Conservation (phyloP, 23 tunicate species). For the Styela clava region DNA sequence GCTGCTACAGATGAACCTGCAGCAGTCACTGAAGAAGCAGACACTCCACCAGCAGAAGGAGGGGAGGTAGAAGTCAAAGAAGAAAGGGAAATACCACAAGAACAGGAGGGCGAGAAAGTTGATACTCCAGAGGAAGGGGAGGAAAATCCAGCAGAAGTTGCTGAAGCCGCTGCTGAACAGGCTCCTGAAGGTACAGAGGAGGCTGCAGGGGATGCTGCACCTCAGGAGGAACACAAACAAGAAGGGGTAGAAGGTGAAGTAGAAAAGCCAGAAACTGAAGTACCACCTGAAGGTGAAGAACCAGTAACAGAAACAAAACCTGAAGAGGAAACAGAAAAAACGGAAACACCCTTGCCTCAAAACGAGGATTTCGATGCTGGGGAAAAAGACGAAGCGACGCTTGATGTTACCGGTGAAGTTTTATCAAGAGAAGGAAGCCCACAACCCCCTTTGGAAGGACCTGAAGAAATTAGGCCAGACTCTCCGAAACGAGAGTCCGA, state of each 20-base stretch:
- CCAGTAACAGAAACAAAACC: background rate
- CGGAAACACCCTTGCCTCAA: constrained; percentile 15
- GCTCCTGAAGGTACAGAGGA: constrained; percentile 10
- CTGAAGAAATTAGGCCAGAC: constrained; percentile 25
- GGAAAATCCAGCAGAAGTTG: background rate
- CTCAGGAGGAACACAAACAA: background rate
- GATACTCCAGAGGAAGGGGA: background rate
- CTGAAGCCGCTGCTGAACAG: background rate
- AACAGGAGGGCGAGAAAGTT: constrained; percentile 6
- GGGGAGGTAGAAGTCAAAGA: background rate
- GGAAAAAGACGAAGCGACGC: constrained; percentile 2
- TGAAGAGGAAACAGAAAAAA: background rate
- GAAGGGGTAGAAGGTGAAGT: background rate
- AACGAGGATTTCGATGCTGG: constrained; percentile 17
- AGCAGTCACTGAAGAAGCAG: background rate
- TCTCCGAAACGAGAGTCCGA: constrained; percentile 36
- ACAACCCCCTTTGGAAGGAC: constrained; percentile 12
- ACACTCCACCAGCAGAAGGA: constrained; percentile 4
- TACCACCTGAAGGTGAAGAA: constrained; percentile 1
- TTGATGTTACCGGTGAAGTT: constrained; percentile 18
- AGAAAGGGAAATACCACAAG: constrained; percentile 1
- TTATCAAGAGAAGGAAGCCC: constrained; percentile 24
- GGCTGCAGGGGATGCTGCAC: constrained; percentile 13
- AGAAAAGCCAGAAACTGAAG: constrained; percentile 5
- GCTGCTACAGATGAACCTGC: background rate